These are phyloP conservation scores for Cerastis rubricosa DNA, from an alignment of 2,888 invertebrate species.

Conservation along the genomic window DNA sequence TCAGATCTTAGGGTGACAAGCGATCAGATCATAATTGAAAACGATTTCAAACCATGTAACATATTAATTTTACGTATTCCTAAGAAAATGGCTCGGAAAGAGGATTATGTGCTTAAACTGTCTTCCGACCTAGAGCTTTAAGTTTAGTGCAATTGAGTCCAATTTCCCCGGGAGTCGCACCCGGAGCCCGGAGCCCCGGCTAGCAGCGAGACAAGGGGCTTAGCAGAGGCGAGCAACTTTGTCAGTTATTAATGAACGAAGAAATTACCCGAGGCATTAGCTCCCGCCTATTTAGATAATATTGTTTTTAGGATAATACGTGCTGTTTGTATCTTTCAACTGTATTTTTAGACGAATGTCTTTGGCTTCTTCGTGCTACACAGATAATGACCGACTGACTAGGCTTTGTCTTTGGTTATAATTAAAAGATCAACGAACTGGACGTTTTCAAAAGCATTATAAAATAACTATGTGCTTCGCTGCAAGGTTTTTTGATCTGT, in stretches of 20 bases:
- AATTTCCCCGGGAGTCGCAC: constrained; percentile 66
- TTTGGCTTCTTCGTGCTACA: neutral
- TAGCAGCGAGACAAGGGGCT: constrained; percentile 72
- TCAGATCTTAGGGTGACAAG: constrained; percentile 54
- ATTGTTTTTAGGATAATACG: constrained; percentile 72
- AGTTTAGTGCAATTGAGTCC: constrained; percentile 70
- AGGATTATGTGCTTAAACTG: constrained; percentile 65
- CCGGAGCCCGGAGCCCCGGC: constrained; percentile 29
- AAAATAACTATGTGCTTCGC: neutral
- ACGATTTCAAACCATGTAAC: constrained; percentile 66
- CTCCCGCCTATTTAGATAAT: constrained; percentile 74
- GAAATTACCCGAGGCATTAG: constrained; percentile 78
- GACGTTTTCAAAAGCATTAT: constrained; percentile 11
- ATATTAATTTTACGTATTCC: constrained; percentile 73
- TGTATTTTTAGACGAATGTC: constrained; percentile 25
- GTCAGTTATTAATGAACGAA: constrained; percentile 83
- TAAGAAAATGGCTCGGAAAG: constrained; percentile 65
- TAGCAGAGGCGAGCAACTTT: constrained; percentile 76
- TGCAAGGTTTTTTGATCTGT: constrained; percentile 22
- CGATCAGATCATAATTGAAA: constrained; percentile 66
- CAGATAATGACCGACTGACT: constrained; percentile 15
- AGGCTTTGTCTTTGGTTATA: neutral
- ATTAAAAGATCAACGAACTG: constrained; percentile 12
- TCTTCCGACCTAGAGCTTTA: constrained; percentile 62
- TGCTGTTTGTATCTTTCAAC: constrained; percentile 52